Conservation (phyloP, 2,797 vertebrate species). For the Tangara arthus region DNA sequence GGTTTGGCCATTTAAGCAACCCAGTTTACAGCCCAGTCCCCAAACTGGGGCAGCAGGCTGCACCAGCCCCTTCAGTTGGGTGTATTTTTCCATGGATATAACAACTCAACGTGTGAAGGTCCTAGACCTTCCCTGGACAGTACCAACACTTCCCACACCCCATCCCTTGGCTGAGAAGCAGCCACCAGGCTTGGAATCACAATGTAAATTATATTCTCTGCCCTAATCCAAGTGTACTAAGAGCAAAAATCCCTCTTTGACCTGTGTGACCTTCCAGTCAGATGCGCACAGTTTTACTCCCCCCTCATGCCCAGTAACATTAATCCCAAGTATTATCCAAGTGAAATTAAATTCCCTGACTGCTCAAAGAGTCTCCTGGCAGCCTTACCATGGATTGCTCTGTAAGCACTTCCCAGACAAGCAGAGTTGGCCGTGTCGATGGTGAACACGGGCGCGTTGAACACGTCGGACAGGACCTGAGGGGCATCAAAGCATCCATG, state of each 20-base stretch:
- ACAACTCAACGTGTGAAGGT: not conserved
- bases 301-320: not conserved
- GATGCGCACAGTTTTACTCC: not conserved
- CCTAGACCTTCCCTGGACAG: not conserved
- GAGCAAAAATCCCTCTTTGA: not conserved
- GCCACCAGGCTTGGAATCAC: not conserved
- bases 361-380: not conserved
- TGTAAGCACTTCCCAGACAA: conserved; percentile 89
- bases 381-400: conserved; percentile 87
- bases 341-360: not conserved
- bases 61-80: not conserved
- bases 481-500: not conserved
- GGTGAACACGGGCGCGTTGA: conserved; percentile 87
- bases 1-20: not conserved
- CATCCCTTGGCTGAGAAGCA: not conserved
- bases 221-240: not conserved
- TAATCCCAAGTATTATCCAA: conserved; percentile 29
- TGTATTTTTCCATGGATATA: not conserved
- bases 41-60: not conserved
- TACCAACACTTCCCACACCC: not conserved
- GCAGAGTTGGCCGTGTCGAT: conserved; percentile 88
- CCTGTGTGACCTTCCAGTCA: not conserved
- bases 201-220: not conserved
- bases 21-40: not conserved
- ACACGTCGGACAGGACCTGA: conserved; percentile 91